phyloP scores from a whole-genome alignment of 2,888 invertebrate species.

The Megaustenia siamemsis region DNA sequence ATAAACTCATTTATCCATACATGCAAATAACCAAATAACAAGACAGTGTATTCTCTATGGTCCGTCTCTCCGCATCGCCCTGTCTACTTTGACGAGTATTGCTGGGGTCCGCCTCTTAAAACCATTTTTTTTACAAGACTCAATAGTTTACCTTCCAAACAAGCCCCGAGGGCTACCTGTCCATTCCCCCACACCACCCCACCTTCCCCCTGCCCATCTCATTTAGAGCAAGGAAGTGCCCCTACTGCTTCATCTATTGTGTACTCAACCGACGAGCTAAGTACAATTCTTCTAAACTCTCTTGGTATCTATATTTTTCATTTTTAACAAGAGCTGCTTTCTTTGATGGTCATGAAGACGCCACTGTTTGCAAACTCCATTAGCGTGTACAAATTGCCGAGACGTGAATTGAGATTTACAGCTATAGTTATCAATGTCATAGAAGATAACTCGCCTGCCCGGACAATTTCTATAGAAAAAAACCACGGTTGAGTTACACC shows the following conservation, averaged over 20 bases:
- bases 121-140: not conserved
- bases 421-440: conserved; percentile 42
- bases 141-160: not conserved
- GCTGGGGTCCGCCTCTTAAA: not conserved
- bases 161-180: not conserved
- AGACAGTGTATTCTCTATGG: not conserved
- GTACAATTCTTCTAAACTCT: not conserved
- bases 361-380: conserved; percentile 53
- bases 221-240: no score
- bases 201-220: no score
- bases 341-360: conserved; percentile 20
- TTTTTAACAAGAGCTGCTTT: not conserved
- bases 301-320: not conserved
- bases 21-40: conserved; percentile 33
- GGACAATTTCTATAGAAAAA: conserved; percentile 40
- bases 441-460: conserved; percentile 34
- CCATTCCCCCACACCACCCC: no score
- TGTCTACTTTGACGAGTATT: conserved; percentile 16
- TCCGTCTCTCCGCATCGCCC: conserved; percentile 25
- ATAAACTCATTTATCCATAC: not conserved
- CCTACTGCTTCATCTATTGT: not conserved
- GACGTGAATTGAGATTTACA: not conserved
- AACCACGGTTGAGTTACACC: conserved; percentile 23
- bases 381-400: conserved; percentile 50
- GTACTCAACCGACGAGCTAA: not conserved